Evolutionary conservation across 64 coral and sea anemone genomes (phyloP).

Genomic region (Actinia tenebrosa): DNA sequence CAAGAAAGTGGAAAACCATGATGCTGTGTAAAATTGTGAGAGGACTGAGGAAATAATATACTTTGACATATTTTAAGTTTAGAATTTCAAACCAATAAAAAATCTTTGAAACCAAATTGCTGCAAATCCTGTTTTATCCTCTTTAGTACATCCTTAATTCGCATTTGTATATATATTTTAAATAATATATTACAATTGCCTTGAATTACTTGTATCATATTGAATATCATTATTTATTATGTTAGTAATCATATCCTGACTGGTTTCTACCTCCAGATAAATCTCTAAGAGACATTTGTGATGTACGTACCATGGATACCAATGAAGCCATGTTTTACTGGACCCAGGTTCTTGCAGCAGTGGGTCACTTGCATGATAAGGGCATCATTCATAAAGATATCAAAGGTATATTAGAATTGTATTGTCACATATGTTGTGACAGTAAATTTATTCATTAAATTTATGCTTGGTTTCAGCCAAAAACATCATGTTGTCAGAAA

Average conservation of each 20-base stretch:
- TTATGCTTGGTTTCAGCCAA: slow-evolving; percentile 10
- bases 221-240: neutral
- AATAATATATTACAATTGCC: too few species aligned
- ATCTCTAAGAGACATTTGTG: neutral
- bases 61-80: too few species aligned
- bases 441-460: neutral
- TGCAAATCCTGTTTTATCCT: too few species aligned
- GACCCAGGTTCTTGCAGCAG: slow-evolving; percentile 6
- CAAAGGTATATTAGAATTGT: slow-evolving; percentile 21
- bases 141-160: too few species aligned
- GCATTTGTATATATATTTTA: too few species aligned
- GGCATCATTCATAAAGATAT: slow-evolving; percentile 25
- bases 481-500: slow-evolving; percentile 22
- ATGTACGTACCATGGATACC: neutral
- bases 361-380: slow-evolving; percentile 8
- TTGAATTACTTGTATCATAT: too few species aligned
- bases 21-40: too few species aligned
- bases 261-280: neutral
- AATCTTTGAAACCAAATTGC: too few species aligned
- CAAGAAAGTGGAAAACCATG: too few species aligned
- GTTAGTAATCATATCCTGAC: neutral
- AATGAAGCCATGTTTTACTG: slow-evolving; percentile 19
- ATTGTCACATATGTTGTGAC: too few species aligned
- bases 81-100: too few species aligned
- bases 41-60: too few species aligned